phyloP scores from a whole-genome alignment of 2,888 invertebrate genomes.

The Ashinkailepas kermadecensis region DNA sequence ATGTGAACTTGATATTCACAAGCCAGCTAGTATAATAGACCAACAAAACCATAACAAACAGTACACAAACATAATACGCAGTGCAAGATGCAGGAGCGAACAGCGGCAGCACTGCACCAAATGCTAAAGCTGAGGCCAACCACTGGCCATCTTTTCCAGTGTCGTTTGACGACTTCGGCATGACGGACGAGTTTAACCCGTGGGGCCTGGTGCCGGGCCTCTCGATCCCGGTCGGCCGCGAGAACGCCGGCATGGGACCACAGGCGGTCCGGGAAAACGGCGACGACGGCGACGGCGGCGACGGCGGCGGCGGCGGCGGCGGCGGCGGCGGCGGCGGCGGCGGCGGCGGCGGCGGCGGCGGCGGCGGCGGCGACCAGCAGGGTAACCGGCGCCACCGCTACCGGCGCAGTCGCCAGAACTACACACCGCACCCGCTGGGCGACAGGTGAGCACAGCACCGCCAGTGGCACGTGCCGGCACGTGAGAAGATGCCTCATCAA shows the following conservation, averaged over 20 bases:
- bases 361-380: neutral
- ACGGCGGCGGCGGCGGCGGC: neutral
- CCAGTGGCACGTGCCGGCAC: no score
- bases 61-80: no score
- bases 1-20: no score
- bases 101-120: no score
- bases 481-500: no score
- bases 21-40: no score
- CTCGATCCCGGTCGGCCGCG: neutral
- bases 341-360: neutral
- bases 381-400: neutral
- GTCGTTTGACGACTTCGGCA: conserved; percentile 31
- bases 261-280: neutral
- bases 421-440: conserved; percentile 22
- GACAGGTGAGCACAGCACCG: neutral
- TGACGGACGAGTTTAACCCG: conserved; percentile 30
- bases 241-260: neutral
- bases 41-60: no score
- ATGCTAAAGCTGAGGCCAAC: neutral
- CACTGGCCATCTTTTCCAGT: conserved; percentile 23
- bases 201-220: conserved; percentile 27
- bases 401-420: neutral
- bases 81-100: no score
- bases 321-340: neutral
- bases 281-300: neutral